phyloP scores from a whole-genome alignment of 2,113 vertebrate species.

The Alaudala cheleensis region DNA sequence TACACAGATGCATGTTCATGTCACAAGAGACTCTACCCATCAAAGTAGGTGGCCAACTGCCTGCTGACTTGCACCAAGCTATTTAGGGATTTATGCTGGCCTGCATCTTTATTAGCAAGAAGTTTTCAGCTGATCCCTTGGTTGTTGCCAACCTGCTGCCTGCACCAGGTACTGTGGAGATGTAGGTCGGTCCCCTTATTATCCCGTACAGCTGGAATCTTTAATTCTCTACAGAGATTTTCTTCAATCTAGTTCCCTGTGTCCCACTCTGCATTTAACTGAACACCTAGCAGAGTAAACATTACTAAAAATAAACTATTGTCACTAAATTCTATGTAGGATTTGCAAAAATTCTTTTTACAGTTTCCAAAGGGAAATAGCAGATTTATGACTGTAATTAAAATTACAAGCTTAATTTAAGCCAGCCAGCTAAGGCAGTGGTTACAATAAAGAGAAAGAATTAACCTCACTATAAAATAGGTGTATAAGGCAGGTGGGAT shows the following conservation, averaged over 20 bases:
- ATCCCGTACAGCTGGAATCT: neutral
- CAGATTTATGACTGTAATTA: conserved; percentile 7
- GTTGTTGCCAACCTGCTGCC: neutral
- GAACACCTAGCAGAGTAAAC: neutral
- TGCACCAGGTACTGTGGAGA: neutral
- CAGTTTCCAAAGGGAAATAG: neutral
- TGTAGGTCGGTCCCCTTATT: neutral
- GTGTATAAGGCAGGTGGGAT: neutral
- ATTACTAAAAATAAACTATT: neutral
- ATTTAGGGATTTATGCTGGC: neutral
- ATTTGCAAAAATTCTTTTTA: neutral
- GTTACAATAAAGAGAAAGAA: neutral
- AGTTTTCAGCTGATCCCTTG: neutral
- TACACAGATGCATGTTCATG: neutral
- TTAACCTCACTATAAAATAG: neutral
- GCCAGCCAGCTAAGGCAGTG: neutral
- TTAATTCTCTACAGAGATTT: neutral
- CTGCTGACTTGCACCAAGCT: neutral
- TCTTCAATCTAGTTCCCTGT: neutral
- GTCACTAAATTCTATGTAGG: neutral
- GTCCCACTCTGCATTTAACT: neutral
- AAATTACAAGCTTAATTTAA: neutral
- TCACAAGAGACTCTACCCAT: neutral
- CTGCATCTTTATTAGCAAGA: neutral
- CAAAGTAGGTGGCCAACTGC: neutral